Evolutionary conservation across 2,888 invertebrate genomes (phyloP).

Genomic region (Temnothorax rugatulus): DNA sequence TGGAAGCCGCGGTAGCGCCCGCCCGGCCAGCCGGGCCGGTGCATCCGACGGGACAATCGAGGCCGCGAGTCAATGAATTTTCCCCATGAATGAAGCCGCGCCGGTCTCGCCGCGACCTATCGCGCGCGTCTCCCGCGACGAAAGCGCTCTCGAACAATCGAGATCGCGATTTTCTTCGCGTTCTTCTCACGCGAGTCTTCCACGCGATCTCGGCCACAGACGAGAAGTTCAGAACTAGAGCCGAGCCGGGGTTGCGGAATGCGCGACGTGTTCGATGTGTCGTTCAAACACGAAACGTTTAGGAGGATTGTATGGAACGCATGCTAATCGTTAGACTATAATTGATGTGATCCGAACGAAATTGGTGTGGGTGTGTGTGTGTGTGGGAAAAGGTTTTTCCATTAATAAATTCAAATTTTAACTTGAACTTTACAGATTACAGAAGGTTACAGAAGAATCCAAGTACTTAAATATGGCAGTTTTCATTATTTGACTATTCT

Average conservation of each 20-base stretch:
- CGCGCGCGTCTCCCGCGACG: slow-evolving; percentile 20
- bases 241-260: neutral
- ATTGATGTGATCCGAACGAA: neutral
- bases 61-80: slow-evolving; percentile 77
- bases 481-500: neutral
- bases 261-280: neutral
- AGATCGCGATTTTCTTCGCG: neutral
- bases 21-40: slow-evolving; percentile 28
- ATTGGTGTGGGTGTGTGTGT: too few species aligned
- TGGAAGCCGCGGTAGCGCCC: slow-evolving; percentile 61
- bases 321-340: neutral
- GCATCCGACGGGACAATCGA: slow-evolving; percentile 53
- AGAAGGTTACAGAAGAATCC: neutral
- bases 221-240: neutral
- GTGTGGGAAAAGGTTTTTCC: neutral
- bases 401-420: neutral
- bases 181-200: neutral
- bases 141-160: neutral
- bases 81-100: slow-evolving; percentile 75
- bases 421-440: neutral
- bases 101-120: slow-evolving; percentile 10
- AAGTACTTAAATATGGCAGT: neutral
- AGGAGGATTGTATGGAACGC: neutral
- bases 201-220: neutral
- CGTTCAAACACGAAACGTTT: neutral